A percentile compares a stretch with the other conserved stretches of the same genome.
Evolutionary conservation across 2,888 invertebrate species (phyloP).

Genomic region (Nycteola revayana): DNA sequence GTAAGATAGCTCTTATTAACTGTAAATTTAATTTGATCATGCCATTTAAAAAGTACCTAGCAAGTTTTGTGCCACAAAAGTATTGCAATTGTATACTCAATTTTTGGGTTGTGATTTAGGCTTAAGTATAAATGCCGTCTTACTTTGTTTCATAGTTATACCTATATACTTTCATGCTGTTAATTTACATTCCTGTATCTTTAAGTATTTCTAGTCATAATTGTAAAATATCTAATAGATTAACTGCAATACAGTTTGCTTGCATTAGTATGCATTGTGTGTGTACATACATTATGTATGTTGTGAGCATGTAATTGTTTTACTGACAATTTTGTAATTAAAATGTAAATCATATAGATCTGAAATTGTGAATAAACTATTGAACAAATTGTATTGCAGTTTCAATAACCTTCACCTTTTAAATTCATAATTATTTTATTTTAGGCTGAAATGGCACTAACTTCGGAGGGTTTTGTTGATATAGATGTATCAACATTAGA

Average conservation of each 20-base stretch:
- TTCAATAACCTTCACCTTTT: conserved; percentile 61
- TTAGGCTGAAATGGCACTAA: conserved; percentile 97
- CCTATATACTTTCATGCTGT: conserved; percentile 20
- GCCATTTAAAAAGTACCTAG: conserved; percentile 7
- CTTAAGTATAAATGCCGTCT: conserved; percentile 42
- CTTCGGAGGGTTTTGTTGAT: conserved; percentile 97
- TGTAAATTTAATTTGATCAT: conserved; percentile 2
- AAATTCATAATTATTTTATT: conserved; percentile 50
- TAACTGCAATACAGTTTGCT: conserved; percentile 79
- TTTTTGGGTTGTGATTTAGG: conserved; percentile 73
- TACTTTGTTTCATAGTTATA: too few relatives aligned
- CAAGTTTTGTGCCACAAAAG: conserved; percentile 40
- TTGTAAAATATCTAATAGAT: conserved; percentile 32
- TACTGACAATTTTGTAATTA: conserved; percentile 54
- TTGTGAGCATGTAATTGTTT: conserved; percentile 59
- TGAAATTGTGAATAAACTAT: conserved; percentile 56
- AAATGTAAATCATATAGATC: conserved; percentile 49
- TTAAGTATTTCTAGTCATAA: conserved; percentile 49
- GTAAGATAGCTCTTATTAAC: too few relatives aligned
- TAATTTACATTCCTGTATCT: conserved; percentile 37
- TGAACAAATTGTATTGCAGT: conserved; percentile 81
- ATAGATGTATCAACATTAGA: conserved; percentile 96
- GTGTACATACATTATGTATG: conserved; percentile 43
- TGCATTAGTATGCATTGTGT: conserved; percentile 32
- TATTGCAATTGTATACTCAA: conserved; percentile 46